A percentile compares a stretch with the other conserved stretches of the same genome.
phyloP scores from a whole-genome alignment of 2,888 invertebrate species.

The Biston betularia region DNA sequence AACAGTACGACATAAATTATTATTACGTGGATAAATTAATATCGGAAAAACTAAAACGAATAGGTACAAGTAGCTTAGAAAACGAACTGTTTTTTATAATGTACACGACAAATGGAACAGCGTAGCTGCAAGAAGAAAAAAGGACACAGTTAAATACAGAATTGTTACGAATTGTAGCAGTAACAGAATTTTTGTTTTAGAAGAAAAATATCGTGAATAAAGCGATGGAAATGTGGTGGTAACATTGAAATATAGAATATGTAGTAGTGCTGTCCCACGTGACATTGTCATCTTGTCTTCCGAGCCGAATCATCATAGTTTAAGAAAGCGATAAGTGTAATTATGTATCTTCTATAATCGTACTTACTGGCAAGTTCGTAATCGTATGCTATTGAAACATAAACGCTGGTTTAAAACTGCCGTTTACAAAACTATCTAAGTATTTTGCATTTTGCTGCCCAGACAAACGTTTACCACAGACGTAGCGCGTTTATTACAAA shows the following conservation, averaged over 20 bases:
- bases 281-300: conserved; percentile 48
- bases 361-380: conserved; percentile 47
- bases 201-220: background rate
- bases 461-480: conserved; percentile 38
- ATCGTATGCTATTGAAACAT: conserved; percentile 47
- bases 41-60: conserved; percentile 22
- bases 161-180: background rate
- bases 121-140: conserved; percentile 29
- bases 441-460: conserved; percentile 45
- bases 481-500: background rate
- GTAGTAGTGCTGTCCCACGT: conserved; percentile 63
- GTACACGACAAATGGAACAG: conserved; percentile 17
- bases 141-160: conserved; percentile 10
- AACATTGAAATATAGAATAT: conserved; percentile 14
- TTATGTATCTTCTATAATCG: conserved; percentile 33
- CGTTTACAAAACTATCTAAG: conserved; percentile 11
- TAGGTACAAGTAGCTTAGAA: conserved; percentile 25
- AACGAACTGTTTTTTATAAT: conserved; percentile 27
- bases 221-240: conserved; percentile 14
- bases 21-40: conserved; percentile 8
- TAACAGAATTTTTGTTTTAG: background rate
- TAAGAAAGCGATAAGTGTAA: conserved; percentile 14
- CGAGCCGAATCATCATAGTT: background rate
- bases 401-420: conserved; percentile 30
- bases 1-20: conserved; percentile 1